Evolutionary conservation across 2,113 vertebrate species (phyloP).

Genomic region (Ophthalmolycus amberensis): DNA sequence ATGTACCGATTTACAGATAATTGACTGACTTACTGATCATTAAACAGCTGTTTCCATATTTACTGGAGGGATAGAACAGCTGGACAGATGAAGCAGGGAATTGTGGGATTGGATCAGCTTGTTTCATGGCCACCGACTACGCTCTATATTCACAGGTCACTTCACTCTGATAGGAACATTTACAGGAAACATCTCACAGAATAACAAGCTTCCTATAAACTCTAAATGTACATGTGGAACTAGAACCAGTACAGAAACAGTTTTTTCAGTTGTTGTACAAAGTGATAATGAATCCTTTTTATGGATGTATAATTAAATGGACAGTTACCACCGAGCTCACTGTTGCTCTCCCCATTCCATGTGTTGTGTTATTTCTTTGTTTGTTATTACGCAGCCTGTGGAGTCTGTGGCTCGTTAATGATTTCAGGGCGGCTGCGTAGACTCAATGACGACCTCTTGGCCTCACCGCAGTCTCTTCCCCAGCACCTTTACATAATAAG

Average conservation of each 20-base stretch:
- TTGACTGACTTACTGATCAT: neutral
- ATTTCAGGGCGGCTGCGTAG: constrained; percentile 62
- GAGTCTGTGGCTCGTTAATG: constrained; percentile 60
- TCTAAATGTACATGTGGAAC: neutral
- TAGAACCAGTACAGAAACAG: neutral
- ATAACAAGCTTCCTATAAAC: constrained; percentile 37
- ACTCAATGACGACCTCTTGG: constrained; percentile 70
- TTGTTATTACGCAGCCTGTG: constrained; percentile 33
- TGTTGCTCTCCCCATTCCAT: constrained; percentile 38
- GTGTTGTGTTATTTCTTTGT: constrained; percentile 32
- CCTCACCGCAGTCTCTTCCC: constrained; percentile 57
- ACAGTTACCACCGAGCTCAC: constrained; percentile 19
- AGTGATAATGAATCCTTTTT: constrained; percentile 47
- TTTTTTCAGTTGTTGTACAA: constrained; percentile 49
- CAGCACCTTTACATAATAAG: constrained; percentile 74
- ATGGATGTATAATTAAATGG: constrained; percentile 48
- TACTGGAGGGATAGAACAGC: neutral
- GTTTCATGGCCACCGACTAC: constrained; percentile 8
- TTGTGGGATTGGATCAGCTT: constrained; percentile 2
- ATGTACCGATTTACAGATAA: neutral
- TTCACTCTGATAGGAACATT: constrained; percentile 46
- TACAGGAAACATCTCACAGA: constrained; percentile 28
- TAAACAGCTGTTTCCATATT: neutral
- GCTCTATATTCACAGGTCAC: constrained; percentile 35
- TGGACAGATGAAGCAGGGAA: neutral